Evolutionary conservation across 2,888 invertebrate species (phyloP).

Genomic region (Oligia strigilis): DNA sequence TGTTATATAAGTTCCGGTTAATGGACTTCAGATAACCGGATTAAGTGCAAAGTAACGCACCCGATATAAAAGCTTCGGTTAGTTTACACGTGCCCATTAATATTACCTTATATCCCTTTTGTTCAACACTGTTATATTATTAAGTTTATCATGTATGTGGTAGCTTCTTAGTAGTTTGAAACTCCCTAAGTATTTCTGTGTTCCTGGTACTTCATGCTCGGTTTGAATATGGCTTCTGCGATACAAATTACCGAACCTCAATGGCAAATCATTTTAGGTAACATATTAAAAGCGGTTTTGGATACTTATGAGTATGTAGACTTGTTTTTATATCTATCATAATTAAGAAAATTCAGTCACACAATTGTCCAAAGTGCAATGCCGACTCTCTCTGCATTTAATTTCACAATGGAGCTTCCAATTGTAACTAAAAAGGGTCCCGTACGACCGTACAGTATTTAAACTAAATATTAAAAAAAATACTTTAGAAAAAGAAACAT

Average conservation of each 20-base stretch:
- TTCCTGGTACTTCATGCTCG: not conserved
- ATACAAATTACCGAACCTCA: not conserved
- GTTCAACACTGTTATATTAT: not conserved
- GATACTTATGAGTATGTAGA: not conserved
- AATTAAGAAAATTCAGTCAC: not conserved
- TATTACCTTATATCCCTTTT: slow-evolving; percentile 2
- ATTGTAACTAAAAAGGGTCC: not conserved
- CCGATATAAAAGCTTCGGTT: slow-evolving; percentile 36
- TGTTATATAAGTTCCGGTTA: slow-evolving; percentile 34
- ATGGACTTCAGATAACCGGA: slow-evolving; percentile 51
- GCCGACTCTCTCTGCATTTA: not conserved
- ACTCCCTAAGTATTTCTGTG: not conserved
- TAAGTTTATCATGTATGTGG: not conserved
- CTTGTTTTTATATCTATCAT: not conserved
- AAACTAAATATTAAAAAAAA: too few relatives aligned
- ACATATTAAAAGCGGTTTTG: not conserved
- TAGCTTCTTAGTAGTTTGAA: not conserved
- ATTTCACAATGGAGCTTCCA: not conserved
- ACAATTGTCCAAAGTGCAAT: not conserved
- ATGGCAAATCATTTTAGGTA: too few relatives aligned
- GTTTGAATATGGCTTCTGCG: not conserved
- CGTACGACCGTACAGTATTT: too few relatives aligned
- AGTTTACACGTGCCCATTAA: slow-evolving; percentile 10
- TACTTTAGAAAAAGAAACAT: too few relatives aligned
- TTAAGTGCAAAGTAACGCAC: slow-evolving; percentile 35